Evolutionary conservation across 1,140 invertebrate species (phyloP), one percentile per base, ranked within the genome.

Genomic region (Mycetomoellerius zeteki): DNA sequence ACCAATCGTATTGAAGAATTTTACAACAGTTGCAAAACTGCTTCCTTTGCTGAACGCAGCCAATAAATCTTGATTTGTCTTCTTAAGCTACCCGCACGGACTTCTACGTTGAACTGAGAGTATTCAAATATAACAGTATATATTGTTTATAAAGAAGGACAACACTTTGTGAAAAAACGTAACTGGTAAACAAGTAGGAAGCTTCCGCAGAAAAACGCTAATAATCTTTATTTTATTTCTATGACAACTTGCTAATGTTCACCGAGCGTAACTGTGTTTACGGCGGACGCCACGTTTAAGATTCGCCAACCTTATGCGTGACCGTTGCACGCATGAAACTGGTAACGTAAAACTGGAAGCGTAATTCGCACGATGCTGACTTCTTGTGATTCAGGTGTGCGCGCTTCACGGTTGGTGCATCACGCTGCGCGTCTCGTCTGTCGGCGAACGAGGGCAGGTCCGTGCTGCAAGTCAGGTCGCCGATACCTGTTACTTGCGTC

Each of bases 401-500:
- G 69, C 27, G 21, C 56, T 73, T 60, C 80, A 82, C 67, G 80
- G 69, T 84, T 54, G 69, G 12, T 50, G 80, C 80, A 67, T 67
- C 54, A 50, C n/a, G 10, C 54, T 21, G 19, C 50, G 24, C 21
- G 52, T 67, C 62, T 78, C 52, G 43, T 69, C 56, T 62, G 33
- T 19, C 30, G 76, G 69, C 19, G 24, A 72, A 86, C 69, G 82
- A 64, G 72, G 86, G 33, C 85, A 54, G 14, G 52, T 33, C 30
- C 30, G 43, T 24, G 33, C 50, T 43, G n/a, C 30, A 16, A 65
- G 84, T 50, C 60, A 64, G 72, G 81, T 64, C 67, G 47, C 50
- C 43, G 76, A 89, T 54, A 58, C 62, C 58, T 78, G n/a, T 69
- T 86, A 75, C 60, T 69, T 58, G 71, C 54, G 27, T 64, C 62